Percentiles rank a stretch among this genome's conserved stretches.
Evolutionary conservation across 2,888 invertebrate species (phyloP).

Genomic region (Lissocephala sabroskyi): DNA sequence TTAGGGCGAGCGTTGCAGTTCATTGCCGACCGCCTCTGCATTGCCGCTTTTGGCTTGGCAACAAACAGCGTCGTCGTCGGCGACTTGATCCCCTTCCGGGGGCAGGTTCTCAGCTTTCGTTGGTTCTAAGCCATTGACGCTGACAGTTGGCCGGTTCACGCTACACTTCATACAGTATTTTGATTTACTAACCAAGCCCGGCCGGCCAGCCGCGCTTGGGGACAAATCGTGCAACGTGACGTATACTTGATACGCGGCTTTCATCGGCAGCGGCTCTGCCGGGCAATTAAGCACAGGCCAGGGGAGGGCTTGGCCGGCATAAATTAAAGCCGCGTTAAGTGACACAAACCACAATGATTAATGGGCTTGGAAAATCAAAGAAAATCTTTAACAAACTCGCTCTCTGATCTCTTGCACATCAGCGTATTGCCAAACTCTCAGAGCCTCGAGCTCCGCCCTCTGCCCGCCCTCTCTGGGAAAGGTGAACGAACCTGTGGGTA

Average conservation of each 20-base stretch:
- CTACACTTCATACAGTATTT: conserved; percentile 6
- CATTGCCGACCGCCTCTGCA: conserved; percentile 40
- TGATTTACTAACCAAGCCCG: conserved; percentile 27
- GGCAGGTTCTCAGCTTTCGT: conserved; percentile 50
- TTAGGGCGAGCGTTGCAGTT: background rate
- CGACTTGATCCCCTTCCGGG: conserved; percentile 56
- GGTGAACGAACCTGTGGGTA: no score
- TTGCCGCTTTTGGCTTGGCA: conserved; percentile 33
- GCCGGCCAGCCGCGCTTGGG: conserved; percentile 2
- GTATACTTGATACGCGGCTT: conserved; percentile 43
- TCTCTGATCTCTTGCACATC: conserved; percentile 15
- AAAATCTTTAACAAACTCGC: conserved; percentile 1
- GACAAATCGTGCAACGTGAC: conserved; percentile 40
- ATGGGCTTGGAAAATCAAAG: conserved; percentile 27
- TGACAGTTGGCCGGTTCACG: conserved; percentile 9
- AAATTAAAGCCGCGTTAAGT: conserved; percentile 33
- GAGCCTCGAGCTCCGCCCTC: no score
- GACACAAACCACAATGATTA: conserved; percentile 37
- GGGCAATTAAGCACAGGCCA: conserved; percentile 20
- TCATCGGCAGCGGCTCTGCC: background rate
- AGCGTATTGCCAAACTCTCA: no score
- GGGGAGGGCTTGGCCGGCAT: conserved; percentile 40
- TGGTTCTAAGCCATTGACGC: conserved; percentile 10
- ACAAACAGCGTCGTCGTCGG: conserved; percentile 29
- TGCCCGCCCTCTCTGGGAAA: no score